phyloP scores from a whole-genome alignment of 2,113 vertebrate genomes.

The Panthera uncia region DNA sequence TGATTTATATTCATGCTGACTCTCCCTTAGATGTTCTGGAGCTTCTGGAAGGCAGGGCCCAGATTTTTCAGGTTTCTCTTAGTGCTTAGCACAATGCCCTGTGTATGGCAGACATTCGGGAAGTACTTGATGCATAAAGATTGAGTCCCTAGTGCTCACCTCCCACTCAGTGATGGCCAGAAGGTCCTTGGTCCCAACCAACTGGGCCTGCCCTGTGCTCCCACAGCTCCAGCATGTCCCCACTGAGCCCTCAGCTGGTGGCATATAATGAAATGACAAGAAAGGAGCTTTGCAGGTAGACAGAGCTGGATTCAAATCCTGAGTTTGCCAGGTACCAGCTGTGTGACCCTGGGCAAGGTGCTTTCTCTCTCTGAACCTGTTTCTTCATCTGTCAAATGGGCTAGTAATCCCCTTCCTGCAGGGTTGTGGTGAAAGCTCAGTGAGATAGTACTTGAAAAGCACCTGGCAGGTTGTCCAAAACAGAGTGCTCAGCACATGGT shows the following conservation, averaged over 20 bases:
- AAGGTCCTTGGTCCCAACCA: not conserved
- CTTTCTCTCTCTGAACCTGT: not conserved
- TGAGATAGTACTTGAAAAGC: not conserved
- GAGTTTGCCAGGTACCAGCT: not conserved
- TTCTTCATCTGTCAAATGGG: not conserved
- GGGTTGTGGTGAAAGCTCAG: not conserved
- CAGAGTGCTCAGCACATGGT: not conserved
- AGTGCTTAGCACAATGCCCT: not conserved
- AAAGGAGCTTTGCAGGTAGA: not conserved
- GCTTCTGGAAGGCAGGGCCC: not conserved
- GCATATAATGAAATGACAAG: not conserved
- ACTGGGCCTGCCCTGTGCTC: not conserved
- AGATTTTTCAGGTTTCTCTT: not conserved
- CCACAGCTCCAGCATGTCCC: rapidly evolving
- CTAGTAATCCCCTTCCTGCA: not conserved
- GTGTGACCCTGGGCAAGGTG: not conserved
- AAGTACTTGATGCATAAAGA: not conserved
- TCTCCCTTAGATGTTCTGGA: not conserved
- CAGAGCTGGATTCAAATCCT: not conserved
- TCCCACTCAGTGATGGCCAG: not conserved
- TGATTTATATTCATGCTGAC: not conserved
- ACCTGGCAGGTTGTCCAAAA: not conserved
- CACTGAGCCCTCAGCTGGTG: not conserved
- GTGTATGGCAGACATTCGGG: not conserved
- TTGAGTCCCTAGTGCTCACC: not conserved